Evolutionary conservation across 2,113 vertebrate species (phyloP).

Genomic region (Coracopsis vasa): DNA sequence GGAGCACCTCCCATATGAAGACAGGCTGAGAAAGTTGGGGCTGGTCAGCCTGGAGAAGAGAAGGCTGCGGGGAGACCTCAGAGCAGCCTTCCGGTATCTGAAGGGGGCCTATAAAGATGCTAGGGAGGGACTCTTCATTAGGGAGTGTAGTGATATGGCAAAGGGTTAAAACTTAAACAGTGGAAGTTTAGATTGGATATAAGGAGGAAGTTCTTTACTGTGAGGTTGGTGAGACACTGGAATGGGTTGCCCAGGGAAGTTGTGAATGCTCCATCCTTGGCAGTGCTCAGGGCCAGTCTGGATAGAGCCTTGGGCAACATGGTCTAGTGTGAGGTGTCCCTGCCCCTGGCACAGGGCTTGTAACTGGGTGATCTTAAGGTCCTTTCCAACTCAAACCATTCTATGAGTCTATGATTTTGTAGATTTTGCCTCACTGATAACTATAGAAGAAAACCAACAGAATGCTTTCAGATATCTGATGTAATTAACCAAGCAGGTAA

Average conservation of each 20-base stretch:
- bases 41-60: background rate
- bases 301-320: background rate
- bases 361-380: background rate
- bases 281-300: background rate
- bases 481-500: background rate
- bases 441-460: rapidly evolving
- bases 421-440: background rate
- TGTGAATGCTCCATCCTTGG: too few species aligned
- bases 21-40: background rate
- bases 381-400: background rate
- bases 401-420: background rate
- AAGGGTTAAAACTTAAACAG: background rate
- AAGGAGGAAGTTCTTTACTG: background rate
- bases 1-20: background rate
- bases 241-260: background rate
- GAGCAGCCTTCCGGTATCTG: background rate
- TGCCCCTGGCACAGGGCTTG: too few species aligned
- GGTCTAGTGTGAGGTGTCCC: background rate
- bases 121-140: background rate
- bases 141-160: background rate
- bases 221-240: background rate
- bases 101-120: background rate
- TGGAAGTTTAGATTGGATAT: background rate
- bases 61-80: background rate
- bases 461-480: background rate